Evolutionary conservation across 2,113 vertebrate genomes (phyloP), one percentile per base, ranked within the genome.

Genomic region (Aldabrachelys gigantea): DNA sequence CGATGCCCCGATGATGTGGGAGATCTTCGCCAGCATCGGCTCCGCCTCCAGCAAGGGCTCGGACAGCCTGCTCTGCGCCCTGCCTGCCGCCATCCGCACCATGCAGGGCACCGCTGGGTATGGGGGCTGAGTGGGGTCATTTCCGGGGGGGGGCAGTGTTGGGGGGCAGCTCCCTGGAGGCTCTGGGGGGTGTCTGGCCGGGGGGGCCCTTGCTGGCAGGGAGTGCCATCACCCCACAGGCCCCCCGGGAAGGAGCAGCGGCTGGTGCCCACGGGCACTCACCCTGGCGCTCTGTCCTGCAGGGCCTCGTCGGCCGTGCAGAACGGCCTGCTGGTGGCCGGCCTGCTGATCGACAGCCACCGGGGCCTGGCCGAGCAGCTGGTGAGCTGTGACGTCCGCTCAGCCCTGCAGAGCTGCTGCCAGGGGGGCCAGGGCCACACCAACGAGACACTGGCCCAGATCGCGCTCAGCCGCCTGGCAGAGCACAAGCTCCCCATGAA

Each of bases 21-120:
- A 99, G 97, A 99, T 99, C 96, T 99, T 99, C 8, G 99, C 99
- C 94, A 99, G 99, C 98, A 99, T 99, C 3, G 99, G 99, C 92
- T 99, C 99, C 3, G 99, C 99, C 82, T 99, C 98, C 21, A 97
- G 98, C 0, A 97, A 98, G 17, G 99, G 98, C 84, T 98, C 98
- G 1, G 97, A 96, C 21, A 98, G 98, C 44, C 98, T 99, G 89
- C 98, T 99, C 92, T 98, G 97, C 1, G 96, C 98, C 89, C 95
- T 99, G 57, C 99, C 99, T 0, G 97, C 98, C 8, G 99, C 99
- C 50, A 96, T 99, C 47, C 97, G 98, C 89, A 98, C 99, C 87
- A 98, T 99, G 99, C 98, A 98, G 69, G 97, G 97, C 52, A 98
- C 98, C 0, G 93, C 98, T 62, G 98, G 99, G 99, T 99, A 97